Evolutionary conservation across 2,888 invertebrate species (phyloP).

Genomic region (Parnassius mnemosyne): DNA sequence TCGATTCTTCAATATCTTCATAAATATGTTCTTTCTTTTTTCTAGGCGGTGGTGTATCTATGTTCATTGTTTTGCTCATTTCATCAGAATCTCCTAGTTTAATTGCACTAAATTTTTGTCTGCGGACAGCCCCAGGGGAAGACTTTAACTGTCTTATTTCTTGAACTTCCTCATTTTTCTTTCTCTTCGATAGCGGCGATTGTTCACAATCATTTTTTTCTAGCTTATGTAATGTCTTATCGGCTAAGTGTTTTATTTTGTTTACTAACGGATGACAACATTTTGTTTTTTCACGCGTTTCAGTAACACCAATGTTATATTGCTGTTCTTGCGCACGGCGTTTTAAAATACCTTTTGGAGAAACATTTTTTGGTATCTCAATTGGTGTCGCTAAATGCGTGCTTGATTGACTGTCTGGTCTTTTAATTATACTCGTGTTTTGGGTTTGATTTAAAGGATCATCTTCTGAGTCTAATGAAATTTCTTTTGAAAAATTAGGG

Average conservation of each 20-base stretch:
- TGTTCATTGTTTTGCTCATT: constrained; percentile 70
- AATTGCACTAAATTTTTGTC: constrained; percentile 74
- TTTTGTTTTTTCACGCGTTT: constrained; percentile 74
- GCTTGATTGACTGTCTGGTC: constrained; percentile 54
- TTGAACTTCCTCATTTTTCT: constrained; percentile 78
- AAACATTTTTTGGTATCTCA: constrained; percentile 65
- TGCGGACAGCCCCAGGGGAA: constrained; percentile 82
- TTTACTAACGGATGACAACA: constrained; percentile 83
- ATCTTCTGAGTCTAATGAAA: constrained; percentile 72
- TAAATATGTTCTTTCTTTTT: constrained; percentile 82
- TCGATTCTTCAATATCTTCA: constrained; percentile 80
- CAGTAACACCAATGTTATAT: constrained; percentile 65
- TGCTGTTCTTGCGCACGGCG: constrained; percentile 68
- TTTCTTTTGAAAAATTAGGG: constrained; percentile 76
- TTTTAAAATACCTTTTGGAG: constrained; percentile 79
- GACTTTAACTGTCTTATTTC: constrained; percentile 81
- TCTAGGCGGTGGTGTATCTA: constrained; percentile 69
- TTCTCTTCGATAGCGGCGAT: constrained; percentile 61
- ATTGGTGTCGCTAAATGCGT: constrained; percentile 52
- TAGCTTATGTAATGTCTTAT: constrained; percentile 78
- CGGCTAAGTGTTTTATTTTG: constrained; percentile 83
- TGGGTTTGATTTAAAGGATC: constrained; percentile 52
- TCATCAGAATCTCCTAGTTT: constrained; percentile 75
- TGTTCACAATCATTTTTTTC: constrained; percentile 71
- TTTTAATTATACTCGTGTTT: constrained; percentile 48